These are phyloP conservation scores for Anastrepha ludens DNA, from an alignment of 1,140 invertebrate species.

Conservation along the genomic window DNA sequence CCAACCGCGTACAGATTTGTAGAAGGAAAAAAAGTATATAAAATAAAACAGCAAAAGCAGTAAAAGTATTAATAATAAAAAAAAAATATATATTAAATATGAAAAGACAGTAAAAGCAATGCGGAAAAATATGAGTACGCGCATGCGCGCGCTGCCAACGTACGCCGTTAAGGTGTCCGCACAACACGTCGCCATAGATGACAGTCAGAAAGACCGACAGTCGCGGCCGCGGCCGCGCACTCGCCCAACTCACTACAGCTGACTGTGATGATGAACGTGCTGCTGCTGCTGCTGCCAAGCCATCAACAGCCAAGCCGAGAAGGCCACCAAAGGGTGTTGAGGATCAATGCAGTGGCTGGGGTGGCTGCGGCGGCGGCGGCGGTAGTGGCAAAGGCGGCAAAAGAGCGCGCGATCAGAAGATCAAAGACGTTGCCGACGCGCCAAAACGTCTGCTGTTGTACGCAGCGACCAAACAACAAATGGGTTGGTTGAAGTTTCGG, in stretches of 20 bases:
- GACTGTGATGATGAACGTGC: conserved; percentile 23
- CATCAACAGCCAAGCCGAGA: not conserved
- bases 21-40: not conserved
- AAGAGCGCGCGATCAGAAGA: conserved; percentile 67
- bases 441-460: conserved; percentile 58
- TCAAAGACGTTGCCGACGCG: conserved; percentile 69
- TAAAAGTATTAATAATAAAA: conserved; percentile 49
- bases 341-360: not conserved
- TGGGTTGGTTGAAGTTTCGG: not conserved
- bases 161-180: not conserved
- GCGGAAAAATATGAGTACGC: conserved; percentile 33
- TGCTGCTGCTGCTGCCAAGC: not conserved
- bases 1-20: not conserved
- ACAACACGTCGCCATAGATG: not conserved
- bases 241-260: too few relatives aligned
- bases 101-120: conserved; percentile 14
- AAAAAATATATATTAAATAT: not conserved
- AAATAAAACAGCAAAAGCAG: not conserved
- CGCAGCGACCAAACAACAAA: not conserved
- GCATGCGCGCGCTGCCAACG: not conserved
- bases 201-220: not conserved
- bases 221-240: not conserved
- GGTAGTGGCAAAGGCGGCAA: conserved; percentile 33
- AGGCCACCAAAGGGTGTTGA: conserved; percentile 17
- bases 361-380: not conserved